Percentiles rank a stretch among this genome's conserved stretches.
These are phyloP conservation scores for Drosophila pruinosa DNA, from an alignment of 1,140 invertebrate genomes.

Conservation along the genomic window DNA sequence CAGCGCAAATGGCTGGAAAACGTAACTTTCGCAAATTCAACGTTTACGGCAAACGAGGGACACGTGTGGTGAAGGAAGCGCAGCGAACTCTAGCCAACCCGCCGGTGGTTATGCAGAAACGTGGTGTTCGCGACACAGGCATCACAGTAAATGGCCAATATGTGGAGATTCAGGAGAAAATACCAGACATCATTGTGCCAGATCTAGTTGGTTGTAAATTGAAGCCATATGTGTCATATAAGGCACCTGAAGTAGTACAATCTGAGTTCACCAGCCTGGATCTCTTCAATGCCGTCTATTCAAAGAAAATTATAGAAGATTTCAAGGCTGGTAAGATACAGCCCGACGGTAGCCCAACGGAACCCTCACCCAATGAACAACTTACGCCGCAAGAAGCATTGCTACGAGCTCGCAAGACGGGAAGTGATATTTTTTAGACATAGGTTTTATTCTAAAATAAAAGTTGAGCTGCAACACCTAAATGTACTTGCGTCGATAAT, in stretches of 20 bases:
- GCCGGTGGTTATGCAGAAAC: constrained; percentile 86
- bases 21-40: constrained; percentile 91
- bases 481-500: constrained; percentile 76
- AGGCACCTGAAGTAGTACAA: constrained; percentile 88
- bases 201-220: constrained; percentile 91
- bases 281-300: constrained; percentile 93
- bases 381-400: constrained; percentile 89
- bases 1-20: constrained; percentile 86
- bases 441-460: constrained; percentile 45
- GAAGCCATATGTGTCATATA: constrained; percentile 97
- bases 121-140: constrained; percentile 87
- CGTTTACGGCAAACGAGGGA: constrained; percentile 89
- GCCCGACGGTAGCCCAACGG: constrained; percentile 86
- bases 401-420: constrained; percentile 87
- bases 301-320: constrained; percentile 90
- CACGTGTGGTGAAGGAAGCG: constrained; percentile 86
- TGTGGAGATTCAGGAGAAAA: constrained; percentile 91
- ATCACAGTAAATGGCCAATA: constrained; percentile 85
- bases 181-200: constrained; percentile 96
- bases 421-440: constrained; percentile 89
- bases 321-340: constrained; percentile 89
- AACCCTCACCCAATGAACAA: constrained; percentile 89
- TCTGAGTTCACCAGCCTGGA: constrained; percentile 92
- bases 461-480: constrained; percentile 45
- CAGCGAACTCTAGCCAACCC: constrained; percentile 85